Evolutionary conservation across 2,113 vertebrate species (phyloP).

Genomic region (Pygoscelis adeliae): DNA sequence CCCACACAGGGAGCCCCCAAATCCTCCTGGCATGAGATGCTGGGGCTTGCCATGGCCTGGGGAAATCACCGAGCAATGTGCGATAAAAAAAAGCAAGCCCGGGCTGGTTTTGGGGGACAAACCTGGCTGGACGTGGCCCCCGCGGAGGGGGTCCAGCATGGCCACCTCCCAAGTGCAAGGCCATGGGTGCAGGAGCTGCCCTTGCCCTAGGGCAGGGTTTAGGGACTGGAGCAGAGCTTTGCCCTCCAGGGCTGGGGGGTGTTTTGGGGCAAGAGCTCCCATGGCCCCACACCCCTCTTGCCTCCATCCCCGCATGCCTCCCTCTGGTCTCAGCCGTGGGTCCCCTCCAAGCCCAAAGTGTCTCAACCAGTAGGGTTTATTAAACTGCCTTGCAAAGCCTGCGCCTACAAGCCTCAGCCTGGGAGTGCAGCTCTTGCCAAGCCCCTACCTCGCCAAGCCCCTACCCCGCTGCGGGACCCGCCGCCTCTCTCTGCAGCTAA

Average conservation of each 20-base stretch:
- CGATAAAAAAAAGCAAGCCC: neutral
- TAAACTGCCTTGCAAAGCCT: neutral
- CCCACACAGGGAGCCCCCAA: neutral
- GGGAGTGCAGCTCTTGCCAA: neutral
- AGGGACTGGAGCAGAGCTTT: neutral
- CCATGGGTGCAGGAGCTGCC: neutral
- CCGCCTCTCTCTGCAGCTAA: neutral
- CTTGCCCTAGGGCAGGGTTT: neutral
- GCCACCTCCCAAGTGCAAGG: neutral
- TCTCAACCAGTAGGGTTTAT: neutral
- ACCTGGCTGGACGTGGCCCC: accelerated
- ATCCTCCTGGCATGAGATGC: accelerated
- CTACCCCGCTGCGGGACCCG: accelerated
- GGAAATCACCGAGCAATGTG: neutral
- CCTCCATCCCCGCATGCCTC: neutral
- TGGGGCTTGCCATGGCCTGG: neutral
- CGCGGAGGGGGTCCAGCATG: accelerated
- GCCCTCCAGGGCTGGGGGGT: accelerated
- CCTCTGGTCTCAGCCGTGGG: neutral
- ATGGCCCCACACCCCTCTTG: neutral
- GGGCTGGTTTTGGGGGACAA: neutral
- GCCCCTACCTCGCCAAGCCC: accelerated
- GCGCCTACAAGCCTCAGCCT: neutral
- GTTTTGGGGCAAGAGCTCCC: neutral
- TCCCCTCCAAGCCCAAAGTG: neutral